A percentile compares a stretch with the other conserved stretches of the same genome.
Evolutionary conservation across 2,797 vertebrate species (phyloP).

Genomic region (Alouatta caraya): DNA sequence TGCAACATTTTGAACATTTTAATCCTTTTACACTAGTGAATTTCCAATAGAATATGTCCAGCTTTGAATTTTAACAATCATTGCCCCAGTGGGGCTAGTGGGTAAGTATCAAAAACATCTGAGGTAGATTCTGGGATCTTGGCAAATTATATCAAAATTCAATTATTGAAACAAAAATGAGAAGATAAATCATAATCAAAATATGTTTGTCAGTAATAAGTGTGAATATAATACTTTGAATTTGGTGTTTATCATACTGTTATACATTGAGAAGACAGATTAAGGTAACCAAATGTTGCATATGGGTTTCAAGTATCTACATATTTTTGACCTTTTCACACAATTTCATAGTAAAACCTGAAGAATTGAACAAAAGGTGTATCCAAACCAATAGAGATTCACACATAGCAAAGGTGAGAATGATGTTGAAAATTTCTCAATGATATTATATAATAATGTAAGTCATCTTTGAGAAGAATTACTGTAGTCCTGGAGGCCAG

Average conservation of each 20-base stretch:
- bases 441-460: not conserved
- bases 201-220: not conserved
- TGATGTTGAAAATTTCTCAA: not conserved
- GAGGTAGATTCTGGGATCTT: not conserved
- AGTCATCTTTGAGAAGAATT: slow-evolving; percentile 2
- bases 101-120: slow-evolving; percentile 6
- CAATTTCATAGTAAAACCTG: not conserved
- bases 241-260: not conserved
- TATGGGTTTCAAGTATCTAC: not conserved
- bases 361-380: not conserved
- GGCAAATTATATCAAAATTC: slow-evolving; percentile 2
- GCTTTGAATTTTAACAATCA: slow-evolving; percentile 14
- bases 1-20: slow-evolving; percentile 30
- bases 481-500: not conserved
- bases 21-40: not conserved
- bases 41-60: not conserved
- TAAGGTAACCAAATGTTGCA: not conserved
- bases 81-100: not conserved
- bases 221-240: not conserved
- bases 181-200: not conserved
- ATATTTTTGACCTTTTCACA: not conserved
- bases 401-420: not conserved
- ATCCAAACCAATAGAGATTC: not conserved
- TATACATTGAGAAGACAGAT: not conserved
- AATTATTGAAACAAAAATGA: slow-evolving; percentile 17